phyloP scores from a whole-genome alignment of 2,113 vertebrate species.

The Empidonax traillii region DNA sequence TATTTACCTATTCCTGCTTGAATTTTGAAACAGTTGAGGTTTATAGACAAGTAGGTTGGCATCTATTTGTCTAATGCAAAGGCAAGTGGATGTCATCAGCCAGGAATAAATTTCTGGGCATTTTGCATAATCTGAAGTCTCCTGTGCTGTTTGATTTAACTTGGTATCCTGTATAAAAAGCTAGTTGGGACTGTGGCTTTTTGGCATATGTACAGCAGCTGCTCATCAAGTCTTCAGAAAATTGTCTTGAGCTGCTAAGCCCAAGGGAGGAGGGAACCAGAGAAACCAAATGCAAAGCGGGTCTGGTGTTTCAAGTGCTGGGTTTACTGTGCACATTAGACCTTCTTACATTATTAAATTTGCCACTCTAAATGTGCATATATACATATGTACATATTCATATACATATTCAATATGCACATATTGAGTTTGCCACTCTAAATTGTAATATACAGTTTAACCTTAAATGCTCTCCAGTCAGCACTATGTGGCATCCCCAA shows the following conservation, averaged over 20 bases:
- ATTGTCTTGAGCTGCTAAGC: background rate
- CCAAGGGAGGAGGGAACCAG: background rate
- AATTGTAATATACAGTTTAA: background rate
- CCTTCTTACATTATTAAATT: background rate
- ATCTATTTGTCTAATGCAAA: background rate
- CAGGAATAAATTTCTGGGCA: background rate
- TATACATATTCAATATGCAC: no score
- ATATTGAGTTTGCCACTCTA: background rate
- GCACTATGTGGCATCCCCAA: accelerated
- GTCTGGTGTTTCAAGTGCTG: background rate
- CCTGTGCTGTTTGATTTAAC: background rate
- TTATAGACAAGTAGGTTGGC: background rate
- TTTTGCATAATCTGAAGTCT: background rate
- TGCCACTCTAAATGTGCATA: background rate
- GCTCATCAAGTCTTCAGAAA: background rate
- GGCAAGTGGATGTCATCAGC: background rate
- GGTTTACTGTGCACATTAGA: background rate
- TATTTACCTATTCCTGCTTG: background rate
- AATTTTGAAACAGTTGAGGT: background rate
- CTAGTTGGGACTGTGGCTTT: background rate
- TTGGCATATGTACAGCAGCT: background rate
- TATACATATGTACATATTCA: no score
- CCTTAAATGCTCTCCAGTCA: background rate
- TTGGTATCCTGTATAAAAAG: background rate
- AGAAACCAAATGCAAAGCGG: background rate